Evolutionary conservation across 2,113 vertebrate species (phyloP), one percentile per base, ranked within the genome.

Genomic region (Plecotus auritus): DNA sequence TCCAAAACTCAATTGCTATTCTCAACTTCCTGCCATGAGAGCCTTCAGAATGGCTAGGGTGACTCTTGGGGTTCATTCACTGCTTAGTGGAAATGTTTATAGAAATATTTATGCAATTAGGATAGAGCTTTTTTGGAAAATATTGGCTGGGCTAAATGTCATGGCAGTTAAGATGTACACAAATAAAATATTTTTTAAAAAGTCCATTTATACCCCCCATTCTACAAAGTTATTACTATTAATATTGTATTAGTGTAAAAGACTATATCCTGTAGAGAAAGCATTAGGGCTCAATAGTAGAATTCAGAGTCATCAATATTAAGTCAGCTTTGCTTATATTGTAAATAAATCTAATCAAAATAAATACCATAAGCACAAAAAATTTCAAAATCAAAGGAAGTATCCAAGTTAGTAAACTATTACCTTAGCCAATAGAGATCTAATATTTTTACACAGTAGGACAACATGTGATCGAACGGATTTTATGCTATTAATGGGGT

Each of bases 241-340:
- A 70, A 69, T 80, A 88, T 9, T 67, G 9, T 42, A 47, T 96
- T 92, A 80, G 30, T 76, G 81, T 86, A 77, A 83, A 88, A 78
- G 22, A 88, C 42, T 14, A 70, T 5, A 80, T 32, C 37, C 69
- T 90, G 37, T 37, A 93, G 54, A 83, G 35, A 70, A 93, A 85
- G 81, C 37, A 30, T 40, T 54, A 85, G 35, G 45, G n/a, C 17
- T 83, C 59, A 87, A 51, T 89, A 91, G 35, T 30, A 94, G 85
- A 96, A 96, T 74, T 72, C 72, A 74, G 61, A 96, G 85, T 82
- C 32, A 78, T 85, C 56, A 20, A 67, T 80, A 90, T 51, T 45
- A 47, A 94, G 37, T 92, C 66, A 88, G 30, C 12, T 95, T 95
- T 95, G 67, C n/a, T 90, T 90, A 64, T 78, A 54, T 85, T 82